These are phyloP conservation scores for Geotrypetes seraphini DNA, from an alignment of 2,797 vertebrate species.

Conservation along the genomic window DNA sequence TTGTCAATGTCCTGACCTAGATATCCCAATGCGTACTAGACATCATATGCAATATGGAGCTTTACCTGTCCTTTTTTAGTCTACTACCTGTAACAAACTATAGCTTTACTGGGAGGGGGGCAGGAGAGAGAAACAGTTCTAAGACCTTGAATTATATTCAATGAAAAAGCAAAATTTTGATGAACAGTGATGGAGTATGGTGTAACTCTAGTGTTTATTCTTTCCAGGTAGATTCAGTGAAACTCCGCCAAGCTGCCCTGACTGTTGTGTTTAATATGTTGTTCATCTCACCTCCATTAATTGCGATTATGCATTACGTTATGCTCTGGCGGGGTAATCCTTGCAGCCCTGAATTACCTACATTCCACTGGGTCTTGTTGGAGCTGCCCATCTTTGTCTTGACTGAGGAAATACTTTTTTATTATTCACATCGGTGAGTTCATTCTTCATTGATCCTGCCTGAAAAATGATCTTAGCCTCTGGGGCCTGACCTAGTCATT, in stretches of 20 bases:
- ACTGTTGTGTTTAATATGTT: constrained; percentile 59
- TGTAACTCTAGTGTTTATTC: too few relatives aligned
- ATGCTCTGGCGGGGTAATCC: constrained; percentile 57
- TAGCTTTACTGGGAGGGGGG: too few relatives aligned
- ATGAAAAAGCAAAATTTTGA: background rate
- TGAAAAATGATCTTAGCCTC: too few relatives aligned
- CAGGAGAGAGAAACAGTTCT: too few relatives aligned
- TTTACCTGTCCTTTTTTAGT: too few relatives aligned
- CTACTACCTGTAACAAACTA: too few relatives aligned
- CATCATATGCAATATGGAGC: too few relatives aligned
- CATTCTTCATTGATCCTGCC: too few relatives aligned
- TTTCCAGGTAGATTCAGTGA: constrained; percentile 67
- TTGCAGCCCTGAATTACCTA: constrained; percentile 69
- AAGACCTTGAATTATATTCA: background rate
- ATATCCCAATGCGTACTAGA: too few relatives aligned
- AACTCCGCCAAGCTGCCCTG: constrained; percentile 49
- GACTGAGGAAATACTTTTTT: constrained; percentile 80
- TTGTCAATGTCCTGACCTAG: too few relatives aligned
- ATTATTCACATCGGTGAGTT: constrained; percentile 82
- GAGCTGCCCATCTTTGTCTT: constrained; percentile 64
- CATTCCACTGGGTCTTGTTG: constrained; percentile 74
- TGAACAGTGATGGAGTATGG: background rate
- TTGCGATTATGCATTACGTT: constrained; percentile 48
- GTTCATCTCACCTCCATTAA: constrained; percentile 63
- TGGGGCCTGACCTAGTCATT: too few relatives aligned